A percentile compares a stretch with the other conserved stretches of the same genome.
Evolutionary conservation across 2,113 vertebrate genomes (phyloP).

Genomic region (Glaucomys volans): DNA sequence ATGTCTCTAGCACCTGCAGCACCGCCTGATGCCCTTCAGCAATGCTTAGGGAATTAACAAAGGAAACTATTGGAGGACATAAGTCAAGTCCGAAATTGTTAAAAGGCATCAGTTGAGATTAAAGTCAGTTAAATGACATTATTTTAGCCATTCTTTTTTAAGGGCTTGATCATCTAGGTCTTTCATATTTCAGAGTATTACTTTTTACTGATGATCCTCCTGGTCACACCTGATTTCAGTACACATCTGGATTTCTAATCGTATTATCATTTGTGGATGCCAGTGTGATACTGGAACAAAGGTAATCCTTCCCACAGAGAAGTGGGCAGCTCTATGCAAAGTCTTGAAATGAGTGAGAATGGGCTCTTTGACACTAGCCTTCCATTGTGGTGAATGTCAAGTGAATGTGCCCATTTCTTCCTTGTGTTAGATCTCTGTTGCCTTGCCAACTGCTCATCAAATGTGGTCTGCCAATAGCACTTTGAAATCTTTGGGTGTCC

Average conservation of each 20-base stretch:
- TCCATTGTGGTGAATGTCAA: background rate
- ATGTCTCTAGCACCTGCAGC: background rate
- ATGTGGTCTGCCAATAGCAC: background rate
- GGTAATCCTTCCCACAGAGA: background rate
- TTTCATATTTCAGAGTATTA: background rate
- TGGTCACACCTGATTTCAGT: background rate
- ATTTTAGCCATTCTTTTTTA: background rate
- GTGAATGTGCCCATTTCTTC: background rate
- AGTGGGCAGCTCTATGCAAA: background rate
- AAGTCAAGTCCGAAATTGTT: background rate
- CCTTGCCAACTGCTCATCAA: background rate
- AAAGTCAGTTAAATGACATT: background rate
- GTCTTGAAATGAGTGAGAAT: background rate
- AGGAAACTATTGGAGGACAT: background rate
- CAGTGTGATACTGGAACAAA: background rate
- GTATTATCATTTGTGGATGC: background rate
- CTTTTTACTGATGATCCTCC: background rate
- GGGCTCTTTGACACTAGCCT: background rate
- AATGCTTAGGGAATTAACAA: background rate
- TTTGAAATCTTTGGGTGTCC: background rate
- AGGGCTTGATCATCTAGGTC: background rate
- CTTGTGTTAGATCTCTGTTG: background rate
- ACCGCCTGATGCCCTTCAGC: background rate
- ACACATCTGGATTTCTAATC: background rate
- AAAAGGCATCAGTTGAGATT: background rate